These are phyloP conservation scores for Chrysopilus asiliformis DNA, from an alignment of 2,888 invertebrate species.

Conservation along the genomic window DNA sequence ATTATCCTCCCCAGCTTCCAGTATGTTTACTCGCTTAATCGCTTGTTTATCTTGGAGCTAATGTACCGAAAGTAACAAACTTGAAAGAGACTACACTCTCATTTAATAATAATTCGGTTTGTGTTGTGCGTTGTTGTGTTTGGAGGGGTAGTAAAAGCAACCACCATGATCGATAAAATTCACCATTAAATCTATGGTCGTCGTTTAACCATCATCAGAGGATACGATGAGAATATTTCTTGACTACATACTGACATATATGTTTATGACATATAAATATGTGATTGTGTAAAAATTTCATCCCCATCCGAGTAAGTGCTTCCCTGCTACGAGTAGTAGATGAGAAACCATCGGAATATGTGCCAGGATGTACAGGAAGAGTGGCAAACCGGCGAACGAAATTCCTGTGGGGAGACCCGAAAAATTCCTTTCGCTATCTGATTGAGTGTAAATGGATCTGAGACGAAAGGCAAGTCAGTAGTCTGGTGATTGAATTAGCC, in stretches of 20 bases:
- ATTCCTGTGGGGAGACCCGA: constrained; percentile 14
- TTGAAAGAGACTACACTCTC: constrained; percentile 3
- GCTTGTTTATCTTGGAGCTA: constrained; percentile 7
- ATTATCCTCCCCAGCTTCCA: background rate
- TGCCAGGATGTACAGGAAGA: too few relatives aligned
- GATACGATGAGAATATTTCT: too few relatives aligned
- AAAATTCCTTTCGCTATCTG: constrained; percentile 27
- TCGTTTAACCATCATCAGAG: too few relatives aligned
- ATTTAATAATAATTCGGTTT: too few relatives aligned
- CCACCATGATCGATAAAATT: constrained; percentile 34
- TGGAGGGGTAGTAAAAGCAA: too few relatives aligned
- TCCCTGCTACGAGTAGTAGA: constrained; percentile 1
- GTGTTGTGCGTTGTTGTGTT: too few relatives aligned
- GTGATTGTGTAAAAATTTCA: constrained; percentile 21
- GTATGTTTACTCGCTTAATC: too few relatives aligned
- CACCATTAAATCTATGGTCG: constrained; percentile 34
- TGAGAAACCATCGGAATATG: constrained; percentile 9
- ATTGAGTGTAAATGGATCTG: constrained; percentile 33
- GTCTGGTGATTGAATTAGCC: constrained; percentile 36
- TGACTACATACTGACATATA: too few relatives aligned
- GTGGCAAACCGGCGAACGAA: too few relatives aligned
- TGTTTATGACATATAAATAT: too few relatives aligned
- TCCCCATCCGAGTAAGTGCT: background rate
- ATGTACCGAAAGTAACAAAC: constrained; percentile 13
- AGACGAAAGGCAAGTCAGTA: constrained; percentile 14